Conservation (phyloP, 2,113 vertebrate species). For the Candoia aspera region DNA sequence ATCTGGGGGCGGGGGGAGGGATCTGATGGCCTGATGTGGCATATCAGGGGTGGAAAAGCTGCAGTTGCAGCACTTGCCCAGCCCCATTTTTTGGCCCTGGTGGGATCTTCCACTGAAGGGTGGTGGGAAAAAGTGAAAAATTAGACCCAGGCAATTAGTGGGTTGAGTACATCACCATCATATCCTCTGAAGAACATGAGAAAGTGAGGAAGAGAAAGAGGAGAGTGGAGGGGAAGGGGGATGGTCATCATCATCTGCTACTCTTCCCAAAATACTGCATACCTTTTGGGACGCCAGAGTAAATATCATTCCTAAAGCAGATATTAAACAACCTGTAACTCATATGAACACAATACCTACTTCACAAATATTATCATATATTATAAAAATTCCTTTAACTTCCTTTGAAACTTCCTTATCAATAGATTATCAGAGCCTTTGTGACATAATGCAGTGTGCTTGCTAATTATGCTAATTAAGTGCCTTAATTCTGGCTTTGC, state of each 20-base stretch:
- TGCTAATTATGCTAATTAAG: not conserved
- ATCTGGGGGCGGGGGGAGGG: not conserved
- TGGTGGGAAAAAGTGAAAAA: not conserved
- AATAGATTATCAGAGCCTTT: not conserved
- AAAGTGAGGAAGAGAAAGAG: not conserved
- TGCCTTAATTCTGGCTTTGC: not conserved
- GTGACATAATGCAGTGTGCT: not conserved
- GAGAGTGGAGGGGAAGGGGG: conserved; percentile 13
- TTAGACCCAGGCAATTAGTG: not conserved
- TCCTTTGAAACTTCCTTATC: too few relatives aligned
- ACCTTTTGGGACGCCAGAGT: not conserved
- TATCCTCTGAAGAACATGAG: not conserved
- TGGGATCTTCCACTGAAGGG: not conserved
- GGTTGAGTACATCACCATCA: not conserved
- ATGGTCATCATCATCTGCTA: not conserved
- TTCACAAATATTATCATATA: not conserved
- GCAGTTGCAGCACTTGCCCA: not conserved
- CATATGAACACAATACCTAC: not conserved
- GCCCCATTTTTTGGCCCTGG: not conserved
- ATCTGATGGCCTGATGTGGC: not conserved
- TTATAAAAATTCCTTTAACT: not conserved
- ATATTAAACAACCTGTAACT: not conserved
- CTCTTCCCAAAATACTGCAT: not conserved
- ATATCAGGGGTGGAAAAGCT: not conserved
- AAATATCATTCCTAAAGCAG: not conserved